Evolutionary conservation across 2,797 vertebrate species (phyloP).

Genomic region (Paedocypris micromegethes): DNA sequence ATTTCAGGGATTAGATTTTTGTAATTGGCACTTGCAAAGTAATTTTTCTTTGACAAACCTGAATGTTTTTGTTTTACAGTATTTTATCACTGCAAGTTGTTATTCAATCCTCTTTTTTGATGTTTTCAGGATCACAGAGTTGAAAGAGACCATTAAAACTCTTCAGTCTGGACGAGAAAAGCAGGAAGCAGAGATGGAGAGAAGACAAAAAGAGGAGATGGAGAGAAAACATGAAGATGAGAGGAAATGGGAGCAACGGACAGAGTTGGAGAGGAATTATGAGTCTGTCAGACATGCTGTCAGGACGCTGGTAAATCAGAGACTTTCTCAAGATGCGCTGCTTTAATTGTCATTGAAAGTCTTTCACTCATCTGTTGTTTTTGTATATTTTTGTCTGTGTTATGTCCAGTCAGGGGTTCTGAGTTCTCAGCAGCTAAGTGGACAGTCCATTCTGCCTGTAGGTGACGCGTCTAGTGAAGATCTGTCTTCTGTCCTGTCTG

Average conservation of each 20-base stretch:
- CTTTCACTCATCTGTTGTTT: too few species aligned
- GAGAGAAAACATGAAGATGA: conserved; percentile 67
- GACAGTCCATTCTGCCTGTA: conserved; percentile 11
- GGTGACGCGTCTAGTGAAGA: conserved; percentile 36
- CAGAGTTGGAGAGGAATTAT: conserved; percentile 57
- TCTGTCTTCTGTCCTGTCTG: conserved; percentile 55
- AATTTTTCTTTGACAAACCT: too few species aligned
- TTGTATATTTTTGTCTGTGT: background rate
- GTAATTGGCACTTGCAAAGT: too few species aligned
- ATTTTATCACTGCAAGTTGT: background rate
- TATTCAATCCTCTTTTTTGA: background rate
- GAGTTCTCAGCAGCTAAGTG: conserved; percentile 28
- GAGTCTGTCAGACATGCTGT: conserved; percentile 57
- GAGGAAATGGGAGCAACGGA: conserved; percentile 60
- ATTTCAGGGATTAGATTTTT: too few species aligned
- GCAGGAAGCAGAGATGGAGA: conserved; percentile 63
- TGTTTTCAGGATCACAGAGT: conserved; percentile 67
- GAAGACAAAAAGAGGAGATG: conserved; percentile 53
- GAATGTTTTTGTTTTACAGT: background rate
- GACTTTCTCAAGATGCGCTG: background rate
- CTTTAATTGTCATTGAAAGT: too few species aligned
- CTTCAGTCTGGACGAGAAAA: conserved; percentile 65
- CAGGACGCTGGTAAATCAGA: conserved; percentile 56
- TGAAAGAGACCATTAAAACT: conserved; percentile 65
- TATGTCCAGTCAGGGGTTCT: conserved; percentile 58